Conservation (phyloP, 2,797 vertebrate genomes). For the Lacerta viridis region DNA sequence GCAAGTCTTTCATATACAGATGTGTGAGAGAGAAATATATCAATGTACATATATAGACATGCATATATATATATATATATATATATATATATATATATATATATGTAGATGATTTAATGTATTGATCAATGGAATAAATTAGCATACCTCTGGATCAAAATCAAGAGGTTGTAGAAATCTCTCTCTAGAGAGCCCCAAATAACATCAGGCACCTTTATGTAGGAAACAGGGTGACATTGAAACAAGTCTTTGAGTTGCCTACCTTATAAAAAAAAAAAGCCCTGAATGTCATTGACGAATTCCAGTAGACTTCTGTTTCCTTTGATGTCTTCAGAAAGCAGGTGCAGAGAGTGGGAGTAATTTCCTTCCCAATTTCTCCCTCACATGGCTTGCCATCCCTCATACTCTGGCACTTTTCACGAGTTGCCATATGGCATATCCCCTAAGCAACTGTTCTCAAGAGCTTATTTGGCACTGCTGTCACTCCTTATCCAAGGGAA, state of each 20-base stretch:
- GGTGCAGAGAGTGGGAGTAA: rapidly evolving
- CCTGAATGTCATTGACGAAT: background rate
- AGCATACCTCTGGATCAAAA: background rate
- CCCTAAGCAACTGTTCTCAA: background rate
- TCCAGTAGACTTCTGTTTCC: constrained; percentile 36
- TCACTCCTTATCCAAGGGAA: background rate
- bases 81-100: background rate
- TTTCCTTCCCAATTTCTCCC: background rate
- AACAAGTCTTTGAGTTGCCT: background rate
- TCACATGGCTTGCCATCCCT: rapidly evolving
- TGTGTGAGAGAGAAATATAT: background rate
- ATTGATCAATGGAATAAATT: background rate
- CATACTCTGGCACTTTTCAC: background rate
- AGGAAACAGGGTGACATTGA: background rate
- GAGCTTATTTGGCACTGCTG: constrained; percentile 27
- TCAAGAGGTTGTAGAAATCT: background rate
- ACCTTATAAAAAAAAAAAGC: background rate
- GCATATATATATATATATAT: no score
- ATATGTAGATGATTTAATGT: background rate
- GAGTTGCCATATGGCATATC: rapidly evolving
- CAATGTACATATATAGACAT: background rate
- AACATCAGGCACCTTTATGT: constrained; percentile 27
- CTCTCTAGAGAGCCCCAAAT: background rate
- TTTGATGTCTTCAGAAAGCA: constrained; percentile 44
- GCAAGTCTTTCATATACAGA: background rate